Percentiles rank a stretch among this genome's conserved stretches.
These are phyloP conservation scores for Caenorhabditis brenneri DNA, from an alignment of 1,140 invertebrate genomes.

Conservation along the genomic window DNA sequence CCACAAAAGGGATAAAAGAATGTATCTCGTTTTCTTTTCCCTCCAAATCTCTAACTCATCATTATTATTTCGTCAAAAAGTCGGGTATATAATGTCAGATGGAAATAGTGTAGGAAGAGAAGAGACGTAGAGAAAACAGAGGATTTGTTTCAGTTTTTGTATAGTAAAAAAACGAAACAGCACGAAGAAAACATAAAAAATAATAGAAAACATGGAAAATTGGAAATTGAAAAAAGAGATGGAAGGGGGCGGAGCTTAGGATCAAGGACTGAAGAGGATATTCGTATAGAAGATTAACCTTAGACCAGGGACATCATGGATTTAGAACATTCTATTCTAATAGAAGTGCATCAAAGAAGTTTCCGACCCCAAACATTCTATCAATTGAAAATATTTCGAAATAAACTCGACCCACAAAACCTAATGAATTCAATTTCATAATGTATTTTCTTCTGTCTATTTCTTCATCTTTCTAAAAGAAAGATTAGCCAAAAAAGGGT, in stretches of 20 bases:
- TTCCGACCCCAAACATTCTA: too few species aligned
- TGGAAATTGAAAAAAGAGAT: not conserved
- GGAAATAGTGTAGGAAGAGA: not conserved
- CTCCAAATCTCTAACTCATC: not conserved
- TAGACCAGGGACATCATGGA: too few species aligned
- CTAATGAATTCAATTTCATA: too few species aligned
- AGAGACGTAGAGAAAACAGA: not conserved
- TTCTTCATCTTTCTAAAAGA: not conserved
- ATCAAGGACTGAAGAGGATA: too few species aligned
- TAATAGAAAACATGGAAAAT: not conserved
- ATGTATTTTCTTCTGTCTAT: not conserved
- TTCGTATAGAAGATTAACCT: too few species aligned
- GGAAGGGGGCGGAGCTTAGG: too few species aligned
- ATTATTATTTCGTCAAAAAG: constrained; percentile 7
- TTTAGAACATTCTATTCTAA: too few species aligned
- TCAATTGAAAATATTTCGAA: too few species aligned
- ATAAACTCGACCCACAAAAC: too few species aligned
- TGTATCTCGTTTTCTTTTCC: not conserved
- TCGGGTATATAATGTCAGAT: not conserved
- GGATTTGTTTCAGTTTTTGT: not conserved
- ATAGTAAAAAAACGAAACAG: not conserved
- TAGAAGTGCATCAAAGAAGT: too few species aligned
- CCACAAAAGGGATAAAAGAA: too few species aligned
- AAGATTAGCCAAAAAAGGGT: not conserved
- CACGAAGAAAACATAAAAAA: not conserved